These are phyloP conservation scores for Macrochelys suwanniensis DNA, from an alignment of 2,797 vertebrate genomes.

Conservation along the genomic window DNA sequence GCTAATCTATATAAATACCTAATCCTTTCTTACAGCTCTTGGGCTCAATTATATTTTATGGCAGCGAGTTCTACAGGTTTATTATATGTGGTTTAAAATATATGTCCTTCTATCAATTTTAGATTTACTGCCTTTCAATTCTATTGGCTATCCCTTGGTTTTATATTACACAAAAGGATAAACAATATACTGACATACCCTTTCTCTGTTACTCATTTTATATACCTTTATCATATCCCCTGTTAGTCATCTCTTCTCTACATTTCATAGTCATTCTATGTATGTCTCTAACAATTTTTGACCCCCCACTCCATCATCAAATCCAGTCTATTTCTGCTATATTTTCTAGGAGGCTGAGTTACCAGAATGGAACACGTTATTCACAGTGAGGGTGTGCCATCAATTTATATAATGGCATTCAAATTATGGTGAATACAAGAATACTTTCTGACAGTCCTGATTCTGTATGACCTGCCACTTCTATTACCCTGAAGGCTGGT, in stretches of 20 bases:
- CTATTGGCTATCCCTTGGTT: accelerated
- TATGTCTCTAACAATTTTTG: not conserved
- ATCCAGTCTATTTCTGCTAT: not conserved
- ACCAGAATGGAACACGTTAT: not conserved
- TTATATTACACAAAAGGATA: not conserved
- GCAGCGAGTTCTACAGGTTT: not conserved
- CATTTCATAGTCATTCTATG: not conserved
- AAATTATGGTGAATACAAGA: not conserved
- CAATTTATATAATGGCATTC: not conserved
- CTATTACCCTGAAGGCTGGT: not conserved
- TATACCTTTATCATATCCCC: not conserved
- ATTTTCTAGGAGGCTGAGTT: not conserved
- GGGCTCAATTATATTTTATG: not conserved
- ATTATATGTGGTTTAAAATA: not conserved
- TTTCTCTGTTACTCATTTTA: not conserved
- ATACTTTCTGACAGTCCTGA: not conserved
- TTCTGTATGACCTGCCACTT: not conserved
- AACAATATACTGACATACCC: not conserved
- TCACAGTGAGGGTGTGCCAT: not conserved
- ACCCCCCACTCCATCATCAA: not conserved
- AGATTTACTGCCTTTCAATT: not conserved
- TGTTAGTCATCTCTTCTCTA: not conserved
- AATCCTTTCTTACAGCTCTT: not conserved
- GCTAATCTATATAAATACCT: accelerated
- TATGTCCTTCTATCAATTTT: not conserved